A percentile compares a stretch with the other conserved stretches of the same genome.
Conservation (phyloP, 2,113 vertebrate species). For the Trinectes maculatus region DNA sequence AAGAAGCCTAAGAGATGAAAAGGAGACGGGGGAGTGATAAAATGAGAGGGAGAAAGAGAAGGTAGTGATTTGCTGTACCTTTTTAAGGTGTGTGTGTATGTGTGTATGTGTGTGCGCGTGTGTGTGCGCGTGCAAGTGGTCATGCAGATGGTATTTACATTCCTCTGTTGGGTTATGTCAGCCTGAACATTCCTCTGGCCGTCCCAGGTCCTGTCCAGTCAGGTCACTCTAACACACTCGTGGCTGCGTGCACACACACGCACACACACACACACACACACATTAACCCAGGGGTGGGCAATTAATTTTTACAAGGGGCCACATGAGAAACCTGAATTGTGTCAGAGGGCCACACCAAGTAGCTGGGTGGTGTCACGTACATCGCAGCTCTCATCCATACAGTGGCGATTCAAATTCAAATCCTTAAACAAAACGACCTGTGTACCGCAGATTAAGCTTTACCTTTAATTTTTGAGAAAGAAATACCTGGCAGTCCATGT, state of each 20-base stretch:
- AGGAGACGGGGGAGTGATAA: conserved; percentile 36
- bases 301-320: too few species aligned
- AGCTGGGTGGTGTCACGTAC: too few species aligned
- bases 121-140: conserved; percentile 27
- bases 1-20: conserved; percentile 10
- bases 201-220: conserved; percentile 62
- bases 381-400: too few species aligned
- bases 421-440: too few species aligned
- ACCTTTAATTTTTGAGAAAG: too few species aligned
- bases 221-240: conserved; percentile 39
- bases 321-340: too few species aligned
- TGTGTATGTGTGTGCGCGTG: neutral
- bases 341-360: too few species aligned
- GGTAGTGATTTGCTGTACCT: conserved; percentile 53
- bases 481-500: too few species aligned
- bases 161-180: conserved; percentile 60
- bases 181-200: conserved; percentile 56
- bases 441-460: too few species aligned
- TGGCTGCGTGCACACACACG: neutral
- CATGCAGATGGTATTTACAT: conserved; percentile 72
- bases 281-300: too few species aligned
- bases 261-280: neutral
- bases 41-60: conserved; percentile 52
- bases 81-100: conserved; percentile 8
- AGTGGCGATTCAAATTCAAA: too few species aligned